Percentiles rank a stretch among this genome's conserved stretches.
phyloP scores from a whole-genome alignment of 2,888 invertebrate species.

The Anthrax anthrax region DNA sequence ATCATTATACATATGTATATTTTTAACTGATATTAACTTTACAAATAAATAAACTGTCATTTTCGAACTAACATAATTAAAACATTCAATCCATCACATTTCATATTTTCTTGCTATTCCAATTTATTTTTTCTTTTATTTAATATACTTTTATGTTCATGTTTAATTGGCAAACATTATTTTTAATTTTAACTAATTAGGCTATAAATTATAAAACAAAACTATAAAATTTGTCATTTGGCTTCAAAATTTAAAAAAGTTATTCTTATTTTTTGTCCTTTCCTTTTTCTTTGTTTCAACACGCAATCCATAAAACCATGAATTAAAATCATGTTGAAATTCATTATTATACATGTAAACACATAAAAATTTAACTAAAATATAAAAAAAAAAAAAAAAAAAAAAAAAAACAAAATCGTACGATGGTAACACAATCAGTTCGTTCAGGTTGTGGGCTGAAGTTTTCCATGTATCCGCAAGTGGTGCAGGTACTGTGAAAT shows the following conservation, averaged over 20 bases:
- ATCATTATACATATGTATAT: too few relatives aligned
- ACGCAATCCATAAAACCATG: constrained; percentile 5
- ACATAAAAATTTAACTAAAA: constrained; percentile 10
- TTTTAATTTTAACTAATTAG: too few relatives aligned
- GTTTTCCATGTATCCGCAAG: constrained; percentile 94
- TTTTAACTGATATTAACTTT: too few relatives aligned
- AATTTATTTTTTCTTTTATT: too few relatives aligned
- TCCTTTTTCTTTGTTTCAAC: constrained; percentile 3
- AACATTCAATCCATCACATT: too few relatives aligned
- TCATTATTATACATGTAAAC: background rate
- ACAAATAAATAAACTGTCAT: too few relatives aligned
- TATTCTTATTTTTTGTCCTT: background rate
- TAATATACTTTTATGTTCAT: too few relatives aligned
- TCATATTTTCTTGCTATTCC: too few relatives aligned
- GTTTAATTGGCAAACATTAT: too few relatives aligned
- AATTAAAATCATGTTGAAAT: background rate
- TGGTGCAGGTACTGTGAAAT: constrained; percentile 83
- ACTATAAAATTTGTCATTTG: too few relatives aligned
- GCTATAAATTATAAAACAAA: too few relatives aligned
- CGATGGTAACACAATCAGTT: constrained; percentile 18
- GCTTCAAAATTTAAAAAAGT: background rate
- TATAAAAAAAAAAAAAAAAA: constrained; percentile 12
- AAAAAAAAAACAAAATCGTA: constrained; percentile 11
- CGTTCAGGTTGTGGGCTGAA: constrained; percentile 88
- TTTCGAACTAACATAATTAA: too few relatives aligned